Base-by-base conservation (phyloP, 2,888 invertebrate species). In the Parasteatoda lunata region DNA sequence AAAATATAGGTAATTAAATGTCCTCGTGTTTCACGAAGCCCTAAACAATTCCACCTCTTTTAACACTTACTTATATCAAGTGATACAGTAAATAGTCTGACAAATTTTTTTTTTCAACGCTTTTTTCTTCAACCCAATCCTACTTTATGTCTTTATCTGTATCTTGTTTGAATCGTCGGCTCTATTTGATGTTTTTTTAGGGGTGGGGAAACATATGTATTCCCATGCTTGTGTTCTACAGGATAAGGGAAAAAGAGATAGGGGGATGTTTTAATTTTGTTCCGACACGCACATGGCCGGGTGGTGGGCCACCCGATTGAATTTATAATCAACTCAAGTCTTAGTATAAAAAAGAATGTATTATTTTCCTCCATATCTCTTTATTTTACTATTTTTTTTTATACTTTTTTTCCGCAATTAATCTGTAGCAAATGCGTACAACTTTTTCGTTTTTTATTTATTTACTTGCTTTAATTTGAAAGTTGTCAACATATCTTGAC, bases 261-360 rank as follows among this genome's bases (percentile, higher is more conserved):
- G 84, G 52, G 65, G 65, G 51, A 59, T 64, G 51, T 68, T 86
- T 80, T 86, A 86, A 86, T 86, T 86, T 77, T 65, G 65, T 68
- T 48, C 77, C 51, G 54, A 59, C 85, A 85, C 85, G 85, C 85
- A 85, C 85, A 85, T 85, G 85, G 85, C 85, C 80, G 11, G 70
- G 79, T 76, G 75, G 69, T 48, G 70, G 76, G 64, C 85, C 84
- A 77, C 80, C 85, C 78, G 76, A 77, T 77, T 80, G 85, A 80
- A 80, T 86, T 76, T 70, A 71, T 86, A 86, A 86, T 86, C 85
- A 30, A 30, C 30, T 30, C 30, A 30, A 30, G 30, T 30, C 30
- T 30, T 30, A 30, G 30, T 30, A 30, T 30, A 30, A 30, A 30
- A 30, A 30, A 30, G 2, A 30, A 30, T 30, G 30, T 30, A 30